Conservation (phyloP, 1,140 invertebrate genomes). For the Oryzaephilus surinamensis region DNA sequence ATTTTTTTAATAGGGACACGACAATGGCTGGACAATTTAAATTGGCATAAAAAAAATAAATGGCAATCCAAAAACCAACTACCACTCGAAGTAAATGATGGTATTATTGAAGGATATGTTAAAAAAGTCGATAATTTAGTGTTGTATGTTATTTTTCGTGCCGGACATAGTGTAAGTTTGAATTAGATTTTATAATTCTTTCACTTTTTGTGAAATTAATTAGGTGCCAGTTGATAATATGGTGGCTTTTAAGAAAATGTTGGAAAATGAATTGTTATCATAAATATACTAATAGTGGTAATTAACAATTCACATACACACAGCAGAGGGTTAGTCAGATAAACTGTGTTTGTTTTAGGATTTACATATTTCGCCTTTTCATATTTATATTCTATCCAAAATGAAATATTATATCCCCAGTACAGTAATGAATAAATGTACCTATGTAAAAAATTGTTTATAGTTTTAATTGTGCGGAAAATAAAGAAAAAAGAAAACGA, state of each 20-base stretch:
- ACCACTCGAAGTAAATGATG: constrained; percentile 14
- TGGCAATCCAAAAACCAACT: constrained; percentile 15
- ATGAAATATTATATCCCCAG: too few relatives aligned
- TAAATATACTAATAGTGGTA: not conserved
- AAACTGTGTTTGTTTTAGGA: too few relatives aligned
- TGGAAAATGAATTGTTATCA: constrained; percentile 10
- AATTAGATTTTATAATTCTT: constrained; percentile 5
- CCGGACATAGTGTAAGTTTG: constrained; percentile 45
- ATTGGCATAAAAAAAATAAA: constrained; percentile 14
- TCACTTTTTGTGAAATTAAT: constrained; percentile 1
- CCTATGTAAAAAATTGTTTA: too few relatives aligned
- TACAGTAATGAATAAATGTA: too few relatives aligned
- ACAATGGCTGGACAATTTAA: constrained; percentile 22
- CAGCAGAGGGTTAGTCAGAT: too few relatives aligned
- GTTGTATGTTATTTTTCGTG: constrained; percentile 44
- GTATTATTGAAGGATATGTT: constrained; percentile 21
- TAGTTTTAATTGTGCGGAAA: too few relatives aligned
- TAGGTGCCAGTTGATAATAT: constrained; percentile 19
- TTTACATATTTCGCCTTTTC: too few relatives aligned
- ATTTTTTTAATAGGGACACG: constrained; percentile 14
- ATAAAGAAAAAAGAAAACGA: too few relatives aligned
- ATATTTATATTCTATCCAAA: too few relatives aligned
- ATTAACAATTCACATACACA: too few relatives aligned
- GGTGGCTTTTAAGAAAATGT: constrained; percentile 13
- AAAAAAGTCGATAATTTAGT: constrained; percentile 26